phyloP scores from a whole-genome alignment of 2,888 invertebrate species.

The Abscondita cerata region DNA sequence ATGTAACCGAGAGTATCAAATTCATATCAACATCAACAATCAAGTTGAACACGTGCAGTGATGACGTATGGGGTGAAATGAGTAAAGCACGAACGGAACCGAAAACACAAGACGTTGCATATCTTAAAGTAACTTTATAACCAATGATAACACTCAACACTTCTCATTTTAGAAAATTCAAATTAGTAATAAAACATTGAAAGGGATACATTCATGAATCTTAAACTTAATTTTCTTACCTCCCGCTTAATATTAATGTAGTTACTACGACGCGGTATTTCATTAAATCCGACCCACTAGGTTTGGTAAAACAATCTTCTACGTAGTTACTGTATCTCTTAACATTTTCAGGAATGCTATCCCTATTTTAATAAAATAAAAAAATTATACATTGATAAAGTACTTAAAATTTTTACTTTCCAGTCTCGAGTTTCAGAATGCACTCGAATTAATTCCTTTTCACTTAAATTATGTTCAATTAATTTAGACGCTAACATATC shows the following conservation, averaged over 20 bases:
- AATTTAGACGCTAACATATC: slow-evolving; percentile 66
- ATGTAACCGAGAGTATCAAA: no score
- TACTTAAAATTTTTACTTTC: slow-evolving; percentile 44
- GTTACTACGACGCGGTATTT: slow-evolving; percentile 68
- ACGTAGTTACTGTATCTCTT: slow-evolving; percentile 49
- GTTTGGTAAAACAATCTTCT: slow-evolving; percentile 53
- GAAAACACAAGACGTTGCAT: no score
- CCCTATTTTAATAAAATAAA: slow-evolving; percentile 37
- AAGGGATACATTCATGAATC: no score
- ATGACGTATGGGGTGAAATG: no score
- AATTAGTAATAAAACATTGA: no score
- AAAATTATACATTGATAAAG: slow-evolving; percentile 3
- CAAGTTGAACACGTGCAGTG: no score
- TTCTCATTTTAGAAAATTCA: no score
- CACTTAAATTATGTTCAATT: slow-evolving; percentile 42
- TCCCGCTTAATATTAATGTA: slow-evolving; percentile 67
- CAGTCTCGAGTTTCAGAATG: slow-evolving; percentile 56
- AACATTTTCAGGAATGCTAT: slow-evolving; percentile 44
- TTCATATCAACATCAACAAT: no score
- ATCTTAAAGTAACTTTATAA: no score
- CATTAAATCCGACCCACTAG: slow-evolving; percentile 59
- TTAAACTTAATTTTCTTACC: no score
- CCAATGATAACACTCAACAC: no score
- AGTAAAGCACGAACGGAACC: no score
- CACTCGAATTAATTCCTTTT: slow-evolving; percentile 59